These are phyloP conservation scores for Malurus leucopterus DNA, from an alignment of 2,797 vertebrate genomes.

Conservation along the genomic window DNA sequence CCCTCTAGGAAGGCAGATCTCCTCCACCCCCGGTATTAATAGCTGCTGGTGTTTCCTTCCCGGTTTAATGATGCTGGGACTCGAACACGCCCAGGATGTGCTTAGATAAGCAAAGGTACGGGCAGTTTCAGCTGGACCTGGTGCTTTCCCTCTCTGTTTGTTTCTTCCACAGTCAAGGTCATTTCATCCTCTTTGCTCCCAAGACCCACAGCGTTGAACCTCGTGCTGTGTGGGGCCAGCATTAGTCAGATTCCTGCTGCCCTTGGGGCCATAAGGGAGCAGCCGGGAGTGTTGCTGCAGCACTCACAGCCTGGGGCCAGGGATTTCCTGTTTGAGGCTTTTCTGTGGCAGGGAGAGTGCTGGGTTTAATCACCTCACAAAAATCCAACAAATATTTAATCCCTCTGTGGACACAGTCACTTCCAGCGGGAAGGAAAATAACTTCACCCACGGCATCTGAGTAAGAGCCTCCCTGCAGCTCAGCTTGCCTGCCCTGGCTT, in stretches of 20 bases:
- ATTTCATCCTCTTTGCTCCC: neutral
- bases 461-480: neutral
- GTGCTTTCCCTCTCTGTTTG: neutral
- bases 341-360: neutral
- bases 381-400: conserved; percentile 16
- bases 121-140: neutral
- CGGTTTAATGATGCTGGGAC: neutral
- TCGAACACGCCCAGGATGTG: neutral
- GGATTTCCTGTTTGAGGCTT: neutral
- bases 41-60: neutral
- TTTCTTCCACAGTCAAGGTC: neutral
- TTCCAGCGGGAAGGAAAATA: neutral
- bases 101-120: neutral
- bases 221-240: neutral
- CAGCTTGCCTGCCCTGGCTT: neutral
- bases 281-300: neutral
- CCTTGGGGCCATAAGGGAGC: neutral
- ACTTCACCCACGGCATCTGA: neutral
- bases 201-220: neutral
- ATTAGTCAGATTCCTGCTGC: neutral
- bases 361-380: neutral
- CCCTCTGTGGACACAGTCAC: neutral
- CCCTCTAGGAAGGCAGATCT: neutral
- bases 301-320: neutral
- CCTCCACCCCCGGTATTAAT: neutral